These are phyloP conservation scores for Sylvilagus bachmani DNA, from an alignment of 2,113 vertebrate species.

Conservation along the genomic window DNA sequence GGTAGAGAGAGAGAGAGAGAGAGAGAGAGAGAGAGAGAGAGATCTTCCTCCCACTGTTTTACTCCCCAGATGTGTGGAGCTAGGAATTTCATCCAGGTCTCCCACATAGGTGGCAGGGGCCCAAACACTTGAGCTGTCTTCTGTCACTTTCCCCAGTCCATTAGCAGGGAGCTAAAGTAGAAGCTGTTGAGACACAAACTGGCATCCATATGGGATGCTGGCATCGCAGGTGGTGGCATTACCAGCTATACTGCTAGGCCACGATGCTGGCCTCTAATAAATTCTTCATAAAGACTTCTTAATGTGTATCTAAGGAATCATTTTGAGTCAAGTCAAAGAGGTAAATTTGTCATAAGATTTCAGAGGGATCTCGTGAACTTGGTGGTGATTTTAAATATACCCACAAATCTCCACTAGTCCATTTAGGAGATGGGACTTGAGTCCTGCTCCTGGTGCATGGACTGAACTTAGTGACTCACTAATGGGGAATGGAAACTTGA, in stretches of 20 bases:
- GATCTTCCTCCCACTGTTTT: too few species aligned
- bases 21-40: too few species aligned
- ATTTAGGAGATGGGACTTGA: background rate
- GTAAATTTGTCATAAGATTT: background rate
- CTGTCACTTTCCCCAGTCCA: too few species aligned
- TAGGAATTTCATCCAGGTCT: too few species aligned
- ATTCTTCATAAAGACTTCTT: background rate
- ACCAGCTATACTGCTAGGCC: background rate
- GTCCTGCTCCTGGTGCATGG: too few species aligned
- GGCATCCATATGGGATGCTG: background rate
- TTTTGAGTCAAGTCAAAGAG: background rate
- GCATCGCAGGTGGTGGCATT: background rate
- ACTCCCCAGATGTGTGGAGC: too few species aligned
- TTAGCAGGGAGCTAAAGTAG: too few species aligned
- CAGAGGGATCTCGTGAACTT: background rate
- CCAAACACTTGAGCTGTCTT: too few species aligned
- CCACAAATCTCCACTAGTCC: background rate
- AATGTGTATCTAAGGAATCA: background rate
- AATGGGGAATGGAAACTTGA: background rate
- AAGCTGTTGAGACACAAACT: too few species aligned
- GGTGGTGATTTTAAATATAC: background rate
- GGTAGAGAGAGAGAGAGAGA: too few species aligned
- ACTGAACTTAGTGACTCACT: background rate
- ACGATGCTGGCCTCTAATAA: background rate
- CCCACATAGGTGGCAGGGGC: too few species aligned